phyloP scores from a whole-genome alignment of 2,113 vertebrate species.

The Nycticorax nycticorax region DNA sequence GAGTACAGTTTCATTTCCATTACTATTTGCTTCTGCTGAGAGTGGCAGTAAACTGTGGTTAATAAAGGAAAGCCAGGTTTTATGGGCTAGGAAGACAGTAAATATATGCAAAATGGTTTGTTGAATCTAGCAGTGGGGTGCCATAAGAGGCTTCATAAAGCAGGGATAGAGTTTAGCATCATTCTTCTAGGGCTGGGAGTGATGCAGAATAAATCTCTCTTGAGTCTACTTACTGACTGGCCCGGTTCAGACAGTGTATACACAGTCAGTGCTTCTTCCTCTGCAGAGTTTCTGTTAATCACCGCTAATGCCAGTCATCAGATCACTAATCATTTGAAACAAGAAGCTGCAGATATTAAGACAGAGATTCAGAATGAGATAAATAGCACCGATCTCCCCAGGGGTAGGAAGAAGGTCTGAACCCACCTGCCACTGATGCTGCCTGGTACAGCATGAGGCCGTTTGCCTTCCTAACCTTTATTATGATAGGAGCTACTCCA shows the following conservation, averaged over 20 bases:
- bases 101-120: conserved; percentile 70
- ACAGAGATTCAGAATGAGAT: conserved; percentile 9
- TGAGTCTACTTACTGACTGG: neutral
- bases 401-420: neutral
- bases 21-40: conserved; percentile 45
- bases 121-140: conserved; percentile 68
- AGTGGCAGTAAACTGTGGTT: conserved; percentile 59
- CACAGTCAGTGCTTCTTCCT: neutral
- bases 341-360: conserved; percentile 45
- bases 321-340: conserved; percentile 51
- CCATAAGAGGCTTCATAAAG: conserved; percentile 64
- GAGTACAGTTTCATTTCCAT: conserved; percentile 38
- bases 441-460: neutral
- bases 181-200: conserved; percentile 31
- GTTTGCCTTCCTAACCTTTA: neutral
- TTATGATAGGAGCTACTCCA: neutral
- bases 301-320: conserved; percentile 32
- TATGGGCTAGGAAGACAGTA: conserved; percentile 59
- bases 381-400: conserved; percentile 25
- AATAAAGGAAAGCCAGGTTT: conserved; percentile 66
- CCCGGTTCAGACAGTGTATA: neutral
- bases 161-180: conserved; percentile 39
- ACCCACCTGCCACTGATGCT: neutral
- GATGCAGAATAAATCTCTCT: conserved; percentile 46
- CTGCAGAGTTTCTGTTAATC: conserved; percentile 27